A percentile compares a stretch with the other conserved stretches of the same genome.
These are phyloP conservation scores for Podocnemis expansa DNA, from an alignment of 2,113 vertebrate species.

Conservation along the genomic window DNA sequence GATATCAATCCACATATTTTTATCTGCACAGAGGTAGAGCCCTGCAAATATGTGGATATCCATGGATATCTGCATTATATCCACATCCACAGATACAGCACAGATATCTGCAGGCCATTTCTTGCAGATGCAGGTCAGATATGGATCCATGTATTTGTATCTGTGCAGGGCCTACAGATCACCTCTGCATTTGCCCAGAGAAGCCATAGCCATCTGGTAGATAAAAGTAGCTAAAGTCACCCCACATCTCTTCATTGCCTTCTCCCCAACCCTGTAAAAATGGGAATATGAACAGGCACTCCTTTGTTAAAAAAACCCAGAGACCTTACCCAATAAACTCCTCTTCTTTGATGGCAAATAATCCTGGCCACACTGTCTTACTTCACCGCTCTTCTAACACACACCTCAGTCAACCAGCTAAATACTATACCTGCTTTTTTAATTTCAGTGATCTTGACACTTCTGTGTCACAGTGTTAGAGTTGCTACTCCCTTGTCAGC, in stretches of 20 bases:
- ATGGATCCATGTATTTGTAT: no score
- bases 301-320: slow-evolving; percentile 20
- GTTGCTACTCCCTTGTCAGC: slow-evolving; percentile 54
- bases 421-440: slow-evolving; percentile 26
- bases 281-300: not conserved
- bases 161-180: no score
- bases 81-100: no score
- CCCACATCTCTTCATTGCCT: not conserved
- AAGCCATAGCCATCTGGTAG: no score
- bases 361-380: not conserved
- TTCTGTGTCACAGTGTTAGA: slow-evolving; percentile 51
- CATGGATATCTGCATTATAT: no score
- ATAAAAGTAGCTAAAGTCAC: not conserved
- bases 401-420: slow-evolving; percentile 48
- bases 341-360: slow-evolving; percentile 36
- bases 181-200: no score
- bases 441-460: slow-evolving; percentile 48
- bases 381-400: not conserved
- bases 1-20: no score
- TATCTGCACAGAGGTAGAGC: no score
- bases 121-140: no score
- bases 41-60: no score
- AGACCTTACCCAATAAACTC: slow-evolving; percentile 22
- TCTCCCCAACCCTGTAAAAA: slow-evolving; percentile 34
- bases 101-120: no score